Percentiles rank a stretch among this genome's conserved stretches.
Evolutionary conservation across 1,140 invertebrate genomes (phyloP).

Genomic region (Lepidostoma basale): DNA sequence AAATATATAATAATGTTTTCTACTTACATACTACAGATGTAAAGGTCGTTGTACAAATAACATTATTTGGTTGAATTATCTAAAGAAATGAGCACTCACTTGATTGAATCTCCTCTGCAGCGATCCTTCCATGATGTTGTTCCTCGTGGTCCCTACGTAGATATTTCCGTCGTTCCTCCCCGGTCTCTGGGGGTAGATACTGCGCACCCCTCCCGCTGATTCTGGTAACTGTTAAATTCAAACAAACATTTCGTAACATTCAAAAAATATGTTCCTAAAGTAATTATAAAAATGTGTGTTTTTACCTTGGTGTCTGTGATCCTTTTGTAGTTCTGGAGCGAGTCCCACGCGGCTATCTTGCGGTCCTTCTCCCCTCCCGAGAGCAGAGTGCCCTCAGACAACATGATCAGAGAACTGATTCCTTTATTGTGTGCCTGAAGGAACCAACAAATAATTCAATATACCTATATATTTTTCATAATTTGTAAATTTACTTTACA

Average conservation of each 20-base stretch:
- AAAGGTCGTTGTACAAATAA: no score
- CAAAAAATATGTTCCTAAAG: not conserved
- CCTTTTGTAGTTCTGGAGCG: conserved; percentile 86
- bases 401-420: conserved; percentile 84
- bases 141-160: conserved; percentile 91
- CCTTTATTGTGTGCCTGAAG: conserved; percentile 80
- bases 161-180: conserved; percentile 87
- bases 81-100: conserved; percentile 63
- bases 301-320: conserved; percentile 85
- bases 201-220: conserved; percentile 80
- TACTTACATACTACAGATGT: no score
- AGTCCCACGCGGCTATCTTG: conserved; percentile 91
- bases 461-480: no score
- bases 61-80: no score
- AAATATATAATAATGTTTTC: no score
- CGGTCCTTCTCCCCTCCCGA: conserved; percentile 89
- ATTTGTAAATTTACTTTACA: no score
- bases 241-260: not conserved
- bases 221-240: conserved; percentile 74
- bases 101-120: conserved; percentile 88
- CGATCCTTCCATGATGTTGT: conserved; percentile 93
- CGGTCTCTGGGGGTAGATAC: conserved; percentile 84
- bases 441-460: no score
- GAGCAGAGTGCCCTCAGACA: conserved; percentile 86
- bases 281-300: conserved; percentile 34